A percentile compares a stretch with the other conserved stretches of the same genome.
These are phyloP conservation scores for Trilocha varians DNA, from an alignment of 2,888 invertebrate genomes.

Conservation along the genomic window DNA sequence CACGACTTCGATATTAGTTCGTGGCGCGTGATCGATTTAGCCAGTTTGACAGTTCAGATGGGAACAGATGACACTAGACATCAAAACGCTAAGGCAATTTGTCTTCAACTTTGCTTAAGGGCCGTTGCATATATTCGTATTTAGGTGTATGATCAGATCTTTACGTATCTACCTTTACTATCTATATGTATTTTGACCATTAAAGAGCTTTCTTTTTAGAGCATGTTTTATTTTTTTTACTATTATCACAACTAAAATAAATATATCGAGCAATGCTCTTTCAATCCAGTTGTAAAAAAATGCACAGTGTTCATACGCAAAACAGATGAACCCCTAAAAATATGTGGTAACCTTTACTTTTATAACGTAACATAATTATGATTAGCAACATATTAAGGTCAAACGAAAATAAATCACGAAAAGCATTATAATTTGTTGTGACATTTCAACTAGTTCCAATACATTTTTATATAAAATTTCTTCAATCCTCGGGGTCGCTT, in stretches of 20 bases:
- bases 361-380: no score
- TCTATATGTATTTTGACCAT: no score
- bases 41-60: conserved; percentile 66
- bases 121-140: conserved; percentile 17
- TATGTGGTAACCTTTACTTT: no score
- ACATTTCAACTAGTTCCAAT: not conserved
- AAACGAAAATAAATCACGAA: not conserved
- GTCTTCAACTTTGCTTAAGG: conserved; percentile 51
- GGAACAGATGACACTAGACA: conserved; percentile 64
- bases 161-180: no score
- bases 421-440: no score
- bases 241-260: conserved; percentile 1
- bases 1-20: conserved; percentile 68
- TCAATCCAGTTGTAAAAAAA: not conserved
- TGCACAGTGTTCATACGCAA: no score
- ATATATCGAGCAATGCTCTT: not conserved
- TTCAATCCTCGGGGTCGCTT: conserved; percentile 8
- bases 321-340: no score
- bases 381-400: no score
- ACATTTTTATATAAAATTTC: not conserved
- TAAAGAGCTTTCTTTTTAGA: no score
- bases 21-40: conserved; percentile 61
- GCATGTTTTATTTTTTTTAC: no score
- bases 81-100: conserved; percentile 62
- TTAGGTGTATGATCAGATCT: no score